These are phyloP conservation scores for Phoxinus phoxinus DNA, from an alignment of 2,113 vertebrate genomes.

Conservation along the genomic window DNA sequence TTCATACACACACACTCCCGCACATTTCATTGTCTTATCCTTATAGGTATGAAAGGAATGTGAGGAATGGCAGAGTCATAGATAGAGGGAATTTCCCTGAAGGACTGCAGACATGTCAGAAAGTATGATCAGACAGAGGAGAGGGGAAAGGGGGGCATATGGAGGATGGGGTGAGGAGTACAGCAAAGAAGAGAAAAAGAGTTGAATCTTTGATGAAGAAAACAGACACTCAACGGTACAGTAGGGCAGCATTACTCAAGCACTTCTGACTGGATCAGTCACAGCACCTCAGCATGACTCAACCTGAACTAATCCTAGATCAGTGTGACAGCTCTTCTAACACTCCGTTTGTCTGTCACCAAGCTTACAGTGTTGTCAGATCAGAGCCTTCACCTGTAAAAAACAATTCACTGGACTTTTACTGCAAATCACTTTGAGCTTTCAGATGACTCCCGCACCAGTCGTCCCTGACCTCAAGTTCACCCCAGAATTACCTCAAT, in stretches of 20 bases:
- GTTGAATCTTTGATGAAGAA: slow-evolving; percentile 40
- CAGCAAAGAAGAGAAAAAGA: slow-evolving; percentile 7
- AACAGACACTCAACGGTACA: slow-evolving; percentile 29
- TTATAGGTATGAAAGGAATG: slow-evolving; percentile 72
- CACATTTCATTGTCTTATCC: slow-evolving; percentile 63
- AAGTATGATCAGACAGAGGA: slow-evolving; percentile 26
- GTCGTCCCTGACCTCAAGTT: neutral
- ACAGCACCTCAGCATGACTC: slow-evolving; percentile 19
- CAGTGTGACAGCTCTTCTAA: slow-evolving; percentile 24
- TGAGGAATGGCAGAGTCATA: slow-evolving; percentile 60
- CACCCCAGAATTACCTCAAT: neutral
- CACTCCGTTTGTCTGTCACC: slow-evolving; percentile 26
- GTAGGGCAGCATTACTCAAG: slow-evolving; percentile 30
- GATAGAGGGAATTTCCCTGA: slow-evolving; percentile 77
- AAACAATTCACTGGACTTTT: slow-evolving; percentile 18
- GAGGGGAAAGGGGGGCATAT: slow-evolving; percentile 41
- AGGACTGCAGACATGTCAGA: slow-evolving; percentile 48
- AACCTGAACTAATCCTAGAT: slow-evolving; percentile 35
- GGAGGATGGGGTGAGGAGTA: slow-evolving; percentile 49
- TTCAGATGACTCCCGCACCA: neutral
- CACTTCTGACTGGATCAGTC: slow-evolving; percentile 41
- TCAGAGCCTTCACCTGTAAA: slow-evolving; percentile 1
- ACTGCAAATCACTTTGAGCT: neutral
- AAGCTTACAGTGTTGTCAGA: slow-evolving; percentile 13
- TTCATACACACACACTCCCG: slow-evolving; percentile 46